Conservation (phyloP, 2,797 vertebrate species). For the Oreortyx pictus region DNA sequence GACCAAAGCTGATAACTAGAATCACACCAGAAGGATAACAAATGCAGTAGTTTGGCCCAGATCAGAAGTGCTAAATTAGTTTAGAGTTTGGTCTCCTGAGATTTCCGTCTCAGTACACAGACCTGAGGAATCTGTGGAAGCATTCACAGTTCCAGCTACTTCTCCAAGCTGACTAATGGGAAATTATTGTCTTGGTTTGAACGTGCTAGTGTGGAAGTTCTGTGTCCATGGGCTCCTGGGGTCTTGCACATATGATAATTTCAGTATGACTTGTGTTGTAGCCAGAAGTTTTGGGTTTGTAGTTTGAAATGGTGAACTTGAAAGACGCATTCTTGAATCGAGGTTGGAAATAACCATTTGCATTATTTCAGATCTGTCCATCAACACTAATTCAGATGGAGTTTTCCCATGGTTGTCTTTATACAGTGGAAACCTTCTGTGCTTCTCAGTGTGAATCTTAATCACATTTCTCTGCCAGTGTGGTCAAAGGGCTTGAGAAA, state of each 20-base stretch:
- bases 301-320: neutral
- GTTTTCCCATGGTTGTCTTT: slow-evolving; percentile 37
- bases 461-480: slow-evolving; percentile 39
- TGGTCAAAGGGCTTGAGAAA: slow-evolving; percentile 59
- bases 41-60: neutral
- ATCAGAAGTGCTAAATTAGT: neutral
- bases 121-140: neutral
- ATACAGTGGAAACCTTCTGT: slow-evolving; percentile 18
- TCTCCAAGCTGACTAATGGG: neutral
- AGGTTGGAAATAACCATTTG: neutral
- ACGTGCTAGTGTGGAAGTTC: neutral
- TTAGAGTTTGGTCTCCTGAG: fast-evolving
- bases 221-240: neutral
- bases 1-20: neutral
- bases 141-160: neutral
- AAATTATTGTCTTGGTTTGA: neutral
- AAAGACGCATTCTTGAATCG: neutral
- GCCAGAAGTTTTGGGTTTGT: neutral
- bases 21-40: neutral
- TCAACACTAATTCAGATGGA: slow-evolving; percentile 3
- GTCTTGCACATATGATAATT: neutral
- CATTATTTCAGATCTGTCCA: neutral
- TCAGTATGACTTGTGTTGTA: neutral
- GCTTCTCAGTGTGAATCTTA: slow-evolving; percentile 58
- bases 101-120: neutral